A percentile compares a stretch with the other conserved stretches of the same genome.
These are phyloP conservation scores for Leucozona laternaria DNA, from an alignment of 2,888 invertebrate genomes.

Conservation along the genomic window DNA sequence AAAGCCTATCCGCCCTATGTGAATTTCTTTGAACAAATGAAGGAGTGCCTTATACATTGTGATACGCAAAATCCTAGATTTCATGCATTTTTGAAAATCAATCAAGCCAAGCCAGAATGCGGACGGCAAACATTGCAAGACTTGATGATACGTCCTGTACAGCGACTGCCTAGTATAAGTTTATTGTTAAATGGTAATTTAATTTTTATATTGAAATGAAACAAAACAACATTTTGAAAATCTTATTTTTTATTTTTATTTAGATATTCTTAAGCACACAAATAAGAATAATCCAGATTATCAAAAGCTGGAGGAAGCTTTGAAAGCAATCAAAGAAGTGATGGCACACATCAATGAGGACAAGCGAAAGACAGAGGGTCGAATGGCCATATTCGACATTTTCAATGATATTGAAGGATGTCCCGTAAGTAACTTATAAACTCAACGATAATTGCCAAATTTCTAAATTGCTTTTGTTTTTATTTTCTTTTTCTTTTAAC, in stretches of 20 bases:
- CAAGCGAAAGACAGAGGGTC: constrained; percentile 97
- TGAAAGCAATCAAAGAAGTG: constrained; percentile 95
- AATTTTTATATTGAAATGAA: too few species aligned
- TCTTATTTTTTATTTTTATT: constrained; percentile 47
- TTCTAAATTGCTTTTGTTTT: neutral
- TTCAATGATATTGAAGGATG: constrained; percentile 99
- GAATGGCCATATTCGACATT: constrained; percentile 97
- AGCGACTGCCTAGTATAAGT: constrained; percentile 97
- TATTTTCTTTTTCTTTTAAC: neutral
- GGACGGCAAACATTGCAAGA: constrained; percentile 98
- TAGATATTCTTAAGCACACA: constrained; percentile 97
- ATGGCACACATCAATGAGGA: constrained; percentile 99
- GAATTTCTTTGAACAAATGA: constrained; percentile 98
- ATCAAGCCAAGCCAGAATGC: constrained; percentile 97
- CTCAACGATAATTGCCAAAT: neutral
- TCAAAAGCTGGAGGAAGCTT: constrained; percentile 91
- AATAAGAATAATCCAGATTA: constrained; percentile 94
- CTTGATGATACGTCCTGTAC: constrained; percentile 98
- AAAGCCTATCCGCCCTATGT: constrained; percentile 99
- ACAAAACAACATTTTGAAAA: neutral
- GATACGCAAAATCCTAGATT: constrained; percentile 97
- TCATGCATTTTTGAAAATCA: constrained; percentile 98
- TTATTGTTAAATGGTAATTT: constrained; percentile 94
- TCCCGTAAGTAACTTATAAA: constrained; percentile 88
- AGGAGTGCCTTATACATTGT: constrained; percentile 95